Evolutionary conservation across 1,140 invertebrate genomes (phyloP).

Genomic region (Drosophila nigromelanica): DNA sequence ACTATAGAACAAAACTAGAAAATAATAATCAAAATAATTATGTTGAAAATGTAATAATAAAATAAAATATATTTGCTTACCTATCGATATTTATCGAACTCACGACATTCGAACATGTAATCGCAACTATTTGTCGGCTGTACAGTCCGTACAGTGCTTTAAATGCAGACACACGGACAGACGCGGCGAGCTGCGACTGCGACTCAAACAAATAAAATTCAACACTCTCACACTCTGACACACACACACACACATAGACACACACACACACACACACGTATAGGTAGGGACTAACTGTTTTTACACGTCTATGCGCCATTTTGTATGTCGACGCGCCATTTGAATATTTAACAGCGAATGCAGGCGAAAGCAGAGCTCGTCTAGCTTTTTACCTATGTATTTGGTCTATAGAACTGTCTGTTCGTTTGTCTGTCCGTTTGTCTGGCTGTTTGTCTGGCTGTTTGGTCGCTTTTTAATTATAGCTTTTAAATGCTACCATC

Average conservation of each 20-base stretch:
- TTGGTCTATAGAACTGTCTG: constrained; percentile 6
- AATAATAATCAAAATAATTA: neutral
- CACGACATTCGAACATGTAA: constrained; percentile 15
- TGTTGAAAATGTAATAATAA: neutral
- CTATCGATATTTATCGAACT: constrained; percentile 15
- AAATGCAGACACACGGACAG: constrained; percentile 49
- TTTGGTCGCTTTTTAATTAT: constrained; percentile 82
- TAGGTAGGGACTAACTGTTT: constrained; percentile 44
- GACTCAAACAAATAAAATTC: constrained; percentile 50
- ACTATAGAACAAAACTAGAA: neutral
- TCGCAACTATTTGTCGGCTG: constrained; percentile 56
- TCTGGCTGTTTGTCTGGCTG: constrained; percentile 25
- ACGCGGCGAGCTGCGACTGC: constrained; percentile 3
- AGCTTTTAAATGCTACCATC: constrained; percentile 75
- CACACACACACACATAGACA: constrained; percentile 24
- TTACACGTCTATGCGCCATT: constrained; percentile 75
- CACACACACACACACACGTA: neutral
- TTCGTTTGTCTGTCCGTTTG: constrained; percentile 6
- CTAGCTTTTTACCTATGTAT: constrained; percentile 48
- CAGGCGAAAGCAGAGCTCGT: constrained; percentile 41
- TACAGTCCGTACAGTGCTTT: constrained; percentile 49
- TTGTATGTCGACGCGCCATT: constrained; percentile 74
- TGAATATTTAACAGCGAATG: constrained; percentile 69
- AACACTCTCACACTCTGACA: constrained; percentile 20
- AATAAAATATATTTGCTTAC: neutral